Evolutionary conservation across 2,113 vertebrate species (phyloP).

Genomic region (Myotis brandtii): DNA sequence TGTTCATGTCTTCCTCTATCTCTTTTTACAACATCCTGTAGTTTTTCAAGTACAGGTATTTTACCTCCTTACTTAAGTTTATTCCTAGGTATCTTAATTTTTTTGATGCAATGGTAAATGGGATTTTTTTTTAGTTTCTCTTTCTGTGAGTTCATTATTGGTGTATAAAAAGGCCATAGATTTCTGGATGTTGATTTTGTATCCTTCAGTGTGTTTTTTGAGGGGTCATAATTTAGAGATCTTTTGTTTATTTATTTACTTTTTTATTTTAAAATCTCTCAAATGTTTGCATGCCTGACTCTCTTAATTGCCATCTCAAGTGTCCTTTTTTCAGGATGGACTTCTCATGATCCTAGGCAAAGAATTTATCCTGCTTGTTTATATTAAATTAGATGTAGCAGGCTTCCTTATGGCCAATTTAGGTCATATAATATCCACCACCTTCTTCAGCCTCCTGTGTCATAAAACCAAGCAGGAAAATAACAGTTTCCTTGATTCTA

Average conservation of each 20-base stretch:
- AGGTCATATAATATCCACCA: neutral
- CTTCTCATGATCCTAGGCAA: neutral
- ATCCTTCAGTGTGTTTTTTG: neutral
- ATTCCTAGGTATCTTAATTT: too few relatives aligned
- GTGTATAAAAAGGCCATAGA: too few relatives aligned
- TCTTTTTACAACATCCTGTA: too few relatives aligned
- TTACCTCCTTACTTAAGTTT: too few relatives aligned
- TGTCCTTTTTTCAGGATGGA: neutral
- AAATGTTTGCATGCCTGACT: neutral
- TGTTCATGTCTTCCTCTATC: too few relatives aligned
- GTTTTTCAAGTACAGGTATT: too few relatives aligned
- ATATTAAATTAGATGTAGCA: neutral
- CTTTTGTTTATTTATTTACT: neutral
- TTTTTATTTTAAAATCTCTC: neutral
- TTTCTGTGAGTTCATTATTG: too few relatives aligned
- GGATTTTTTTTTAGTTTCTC: too few relatives aligned
- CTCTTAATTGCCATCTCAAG: neutral
- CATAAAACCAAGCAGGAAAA: neutral
- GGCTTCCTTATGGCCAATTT: neutral
- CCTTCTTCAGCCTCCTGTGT: neutral
- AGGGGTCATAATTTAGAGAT: neutral
- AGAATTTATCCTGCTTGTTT: neutral
- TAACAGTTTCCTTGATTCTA: neutral
- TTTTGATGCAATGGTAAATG: too few relatives aligned
- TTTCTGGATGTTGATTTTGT: too few relatives aligned